Evolutionary conservation across 2,113 vertebrate genomes (phyloP).

Genomic region (Montifringilla adamsi): DNA sequence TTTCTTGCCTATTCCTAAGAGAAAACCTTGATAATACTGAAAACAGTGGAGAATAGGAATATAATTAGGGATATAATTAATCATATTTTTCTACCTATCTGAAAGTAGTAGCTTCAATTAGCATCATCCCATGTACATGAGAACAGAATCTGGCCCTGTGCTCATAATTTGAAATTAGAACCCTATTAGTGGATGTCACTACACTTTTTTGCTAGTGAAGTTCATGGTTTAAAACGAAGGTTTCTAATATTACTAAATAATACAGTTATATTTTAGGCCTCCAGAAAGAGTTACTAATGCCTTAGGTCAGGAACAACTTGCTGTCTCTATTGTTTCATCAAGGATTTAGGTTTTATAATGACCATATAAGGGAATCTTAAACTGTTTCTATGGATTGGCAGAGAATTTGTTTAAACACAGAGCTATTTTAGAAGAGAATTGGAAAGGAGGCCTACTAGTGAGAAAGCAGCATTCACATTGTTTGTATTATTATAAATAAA

Average conservation of each 20-base stretch:
- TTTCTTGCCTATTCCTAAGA: neutral
- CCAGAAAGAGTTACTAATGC: conserved; percentile 18
- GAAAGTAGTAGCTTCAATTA: neutral
- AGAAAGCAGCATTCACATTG: conserved; percentile 39
- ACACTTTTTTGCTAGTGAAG: neutral
- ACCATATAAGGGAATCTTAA: conserved; percentile 66
- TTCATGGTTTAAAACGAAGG: conserved; percentile 14
- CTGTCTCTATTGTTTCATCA: conserved; percentile 62
- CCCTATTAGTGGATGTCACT: neutral
- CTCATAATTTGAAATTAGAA: conserved; percentile 19
- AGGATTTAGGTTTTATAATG: conserved; percentile 59
- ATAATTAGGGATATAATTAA: neutral
- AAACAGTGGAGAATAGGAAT: neutral
- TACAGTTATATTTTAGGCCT: conserved; percentile 40
- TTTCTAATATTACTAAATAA: conserved; percentile 17
- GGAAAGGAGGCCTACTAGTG: conserved; percentile 52
- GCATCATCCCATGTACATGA: neutral
- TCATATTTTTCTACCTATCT: neutral
- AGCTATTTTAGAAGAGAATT: conserved; percentile 70
- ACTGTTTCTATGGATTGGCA: conserved; percentile 67
- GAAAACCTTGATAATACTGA: conserved; percentile 1
- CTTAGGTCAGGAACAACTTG: conserved; percentile 41
- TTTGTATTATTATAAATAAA: conserved; percentile 30
- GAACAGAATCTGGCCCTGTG: neutral
- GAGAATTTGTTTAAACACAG: conserved; percentile 71